Percentiles rank a stretch among this genome's conserved stretches.
phyloP scores from a whole-genome alignment of 2,888 invertebrate species.

The Drosophila affinis region DNA sequence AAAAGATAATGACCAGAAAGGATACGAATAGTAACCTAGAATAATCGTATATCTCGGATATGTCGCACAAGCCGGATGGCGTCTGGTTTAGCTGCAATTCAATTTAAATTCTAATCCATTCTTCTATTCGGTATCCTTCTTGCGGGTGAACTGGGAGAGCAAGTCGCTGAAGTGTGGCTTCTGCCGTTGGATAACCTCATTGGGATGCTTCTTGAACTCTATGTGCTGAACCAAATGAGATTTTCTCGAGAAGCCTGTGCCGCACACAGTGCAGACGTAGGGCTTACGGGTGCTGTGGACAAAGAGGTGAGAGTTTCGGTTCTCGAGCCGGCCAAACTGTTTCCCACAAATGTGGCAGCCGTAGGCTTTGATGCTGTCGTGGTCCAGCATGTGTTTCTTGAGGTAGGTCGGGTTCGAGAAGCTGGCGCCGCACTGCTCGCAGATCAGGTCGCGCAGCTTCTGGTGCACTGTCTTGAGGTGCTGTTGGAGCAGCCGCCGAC shows the following conservation, averaged over 20 bases:
- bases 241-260: slow-evolving; percentile 93
- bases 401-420: neutral
- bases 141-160: neutral
- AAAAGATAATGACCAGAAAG: neutral
- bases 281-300: slow-evolving; percentile 94
- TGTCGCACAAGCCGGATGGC: neutral
- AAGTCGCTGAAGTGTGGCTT: slow-evolving; percentile 87
- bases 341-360: slow-evolving; percentile 93
- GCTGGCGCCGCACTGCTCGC: neutral
- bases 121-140: neutral
- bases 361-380: slow-evolving; percentile 88
- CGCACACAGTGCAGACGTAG: slow-evolving; percentile 92
- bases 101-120: neutral
- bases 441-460: neutral
- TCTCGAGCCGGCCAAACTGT: slow-evolving; percentile 92
- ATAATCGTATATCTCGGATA: neutral
- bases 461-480: neutral
- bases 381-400: slow-evolving; percentile 1
- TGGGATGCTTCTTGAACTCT: slow-evolving; percentile 86
- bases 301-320: slow-evolving; percentile 92
- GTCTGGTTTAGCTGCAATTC: neutral
- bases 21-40: neutral
- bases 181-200: slow-evolving; percentile 92
- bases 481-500: neutral
- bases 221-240: slow-evolving; percentile 86